Conservation (phyloP, 2,797 vertebrate genomes). For the Erethizon dorsatum region DNA sequence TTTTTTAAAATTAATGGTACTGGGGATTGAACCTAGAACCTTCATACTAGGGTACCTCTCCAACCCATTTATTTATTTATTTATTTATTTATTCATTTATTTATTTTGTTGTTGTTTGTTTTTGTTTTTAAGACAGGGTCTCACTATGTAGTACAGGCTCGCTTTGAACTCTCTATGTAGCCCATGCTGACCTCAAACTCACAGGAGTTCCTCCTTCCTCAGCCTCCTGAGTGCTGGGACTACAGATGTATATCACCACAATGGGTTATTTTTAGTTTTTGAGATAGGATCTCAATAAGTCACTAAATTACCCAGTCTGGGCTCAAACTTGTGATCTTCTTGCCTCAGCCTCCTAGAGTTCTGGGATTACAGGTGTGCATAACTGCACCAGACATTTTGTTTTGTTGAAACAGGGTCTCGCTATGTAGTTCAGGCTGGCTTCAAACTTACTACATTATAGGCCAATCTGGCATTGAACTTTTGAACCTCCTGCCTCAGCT, state of each 20-base stretch:
- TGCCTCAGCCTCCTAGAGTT: background rate
- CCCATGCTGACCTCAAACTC: background rate
- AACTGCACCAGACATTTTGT: background rate
- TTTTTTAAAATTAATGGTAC: background rate
- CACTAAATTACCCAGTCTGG: background rate
- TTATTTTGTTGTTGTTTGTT: background rate
- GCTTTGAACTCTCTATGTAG: background rate
- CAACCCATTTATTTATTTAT: background rate
- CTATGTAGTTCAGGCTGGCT: background rate
- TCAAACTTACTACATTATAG: background rate
- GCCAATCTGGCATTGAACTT: background rate
- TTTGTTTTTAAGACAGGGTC: background rate
- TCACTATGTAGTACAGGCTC: background rate
- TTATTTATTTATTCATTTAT: background rate
- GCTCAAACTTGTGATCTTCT: background rate
- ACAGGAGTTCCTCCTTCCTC: background rate
- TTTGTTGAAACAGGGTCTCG: background rate
- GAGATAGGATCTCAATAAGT: background rate
- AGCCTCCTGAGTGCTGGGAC: background rate
- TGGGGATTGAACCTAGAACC: background rate
- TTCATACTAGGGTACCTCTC: background rate
- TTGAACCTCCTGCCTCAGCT: background rate
- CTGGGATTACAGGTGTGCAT: background rate
- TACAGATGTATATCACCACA: background rate
- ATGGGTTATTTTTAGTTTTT: background rate